Evolutionary conservation across 2,113 vertebrate genomes (phyloP), one percentile per base, ranked within the genome.

Genomic region (Puffinus mauretanicus): DNA sequence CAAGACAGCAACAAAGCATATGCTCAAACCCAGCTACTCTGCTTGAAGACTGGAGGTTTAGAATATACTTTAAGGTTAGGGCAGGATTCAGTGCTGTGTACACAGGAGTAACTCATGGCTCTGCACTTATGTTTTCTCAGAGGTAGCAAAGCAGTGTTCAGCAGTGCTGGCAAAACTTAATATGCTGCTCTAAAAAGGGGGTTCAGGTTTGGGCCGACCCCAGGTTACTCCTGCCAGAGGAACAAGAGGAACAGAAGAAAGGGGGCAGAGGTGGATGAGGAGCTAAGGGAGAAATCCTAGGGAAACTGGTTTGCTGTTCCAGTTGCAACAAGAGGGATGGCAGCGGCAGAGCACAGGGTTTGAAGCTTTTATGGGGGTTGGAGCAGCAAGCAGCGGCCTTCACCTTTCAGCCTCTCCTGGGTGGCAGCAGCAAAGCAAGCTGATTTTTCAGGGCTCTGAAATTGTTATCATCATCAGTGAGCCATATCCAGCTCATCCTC

Each of bases 1-100:
- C 82, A 92, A 92, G 85, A 71, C 42, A 90, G 71, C 42, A 94
- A 66, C 93, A 88, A 95, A 86, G 24, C 6, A 6, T 62, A 73
- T 47, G 38, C 79, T 90, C 47, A 90, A 93, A 65, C n/a, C 8
- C 76, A 91, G 67, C 36, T 91, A 82, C 90, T 94, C 81, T 90
- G 34, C 78, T 92, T 82, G 85, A 90, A 93, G 82, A 21, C 55
- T 22, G 62, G 46, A 34, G 54, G 62, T 61, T 94, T 85, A 66
- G 46, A 80, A 54, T 38, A 82, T 34, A 26, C 65, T 81, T 78
- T 82, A 64, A 86, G 77, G 81, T 71, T 65, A 93, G 57, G 65
- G 47, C 54, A 89, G 84, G 52, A 67, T 67, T 94, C 81, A 82
- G 32, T 38, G 27, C 60, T 88, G 16, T 27, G 19, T 55, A 15